Percentiles rank a stretch among this genome's conserved stretches.
Evolutionary conservation across 2,797 vertebrate species (phyloP).

Genomic region (Cyclura pinguis): DNA sequence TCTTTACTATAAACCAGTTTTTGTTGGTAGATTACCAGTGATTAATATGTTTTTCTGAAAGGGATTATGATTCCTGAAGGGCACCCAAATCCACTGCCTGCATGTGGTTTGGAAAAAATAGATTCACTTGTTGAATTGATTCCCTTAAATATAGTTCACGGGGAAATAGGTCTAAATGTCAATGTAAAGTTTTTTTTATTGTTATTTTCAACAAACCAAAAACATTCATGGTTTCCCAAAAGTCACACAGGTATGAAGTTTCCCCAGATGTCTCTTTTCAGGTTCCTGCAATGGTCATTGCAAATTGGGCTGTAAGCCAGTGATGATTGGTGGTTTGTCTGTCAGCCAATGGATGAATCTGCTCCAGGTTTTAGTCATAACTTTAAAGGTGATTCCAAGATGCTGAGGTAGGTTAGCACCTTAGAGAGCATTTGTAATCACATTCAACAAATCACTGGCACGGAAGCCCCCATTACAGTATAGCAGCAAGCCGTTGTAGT

Average conservation of each 20-base stretch:
- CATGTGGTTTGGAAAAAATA: background rate
- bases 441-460: too few species aligned
- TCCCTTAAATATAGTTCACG: background rate
- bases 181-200: background rate
- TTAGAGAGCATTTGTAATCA: too few species aligned
- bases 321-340: too few species aligned
- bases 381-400: too few species aligned
- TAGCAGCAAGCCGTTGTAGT: background rate
- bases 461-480: background rate
- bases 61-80: slow-evolving; percentile 3
- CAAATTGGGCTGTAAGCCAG: background rate
- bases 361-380: too few species aligned
- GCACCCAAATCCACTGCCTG: background rate
- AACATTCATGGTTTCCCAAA: background rate
- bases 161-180: background rate
- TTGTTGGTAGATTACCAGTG: background rate
- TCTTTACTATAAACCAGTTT: slow-evolving; percentile 13
- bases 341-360: too few species aligned
- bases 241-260: background rate
- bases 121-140: background rate
- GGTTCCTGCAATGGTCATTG: background rate
- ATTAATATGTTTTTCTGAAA: slow-evolving; percentile 25
- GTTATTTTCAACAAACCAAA: too few species aligned
- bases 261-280: background rate
- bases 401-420: too few species aligned